These are phyloP conservation scores for Drosophila pandora DNA, from an alignment of 1,140 invertebrate genomes.

Conservation along the genomic window DNA sequence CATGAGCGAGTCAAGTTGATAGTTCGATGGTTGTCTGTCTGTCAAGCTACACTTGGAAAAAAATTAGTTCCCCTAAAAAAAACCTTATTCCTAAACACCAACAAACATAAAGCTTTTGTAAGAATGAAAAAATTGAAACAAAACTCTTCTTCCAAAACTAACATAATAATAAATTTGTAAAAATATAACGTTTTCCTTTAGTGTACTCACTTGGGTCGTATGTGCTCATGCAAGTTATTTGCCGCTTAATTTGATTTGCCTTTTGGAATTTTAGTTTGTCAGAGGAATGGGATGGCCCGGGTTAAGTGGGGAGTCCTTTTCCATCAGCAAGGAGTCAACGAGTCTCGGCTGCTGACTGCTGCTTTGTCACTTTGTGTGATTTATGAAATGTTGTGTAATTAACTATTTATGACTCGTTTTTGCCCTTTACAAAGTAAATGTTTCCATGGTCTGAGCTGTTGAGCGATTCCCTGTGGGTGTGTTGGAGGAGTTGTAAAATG, in stretches of 20 bases:
- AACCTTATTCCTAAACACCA: too few species aligned
- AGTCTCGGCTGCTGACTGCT: slow-evolving; percentile 48
- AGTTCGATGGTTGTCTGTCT: slow-evolving; percentile 50
- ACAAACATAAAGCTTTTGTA: neutral
- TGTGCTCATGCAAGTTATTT: slow-evolving; percentile 75
- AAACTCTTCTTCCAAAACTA: too few species aligned
- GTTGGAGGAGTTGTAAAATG: slow-evolving; percentile 10
- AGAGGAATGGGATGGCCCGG: slow-evolving; percentile 7
- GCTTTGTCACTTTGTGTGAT: slow-evolving; percentile 70
- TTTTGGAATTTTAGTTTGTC: slow-evolving; percentile 64
- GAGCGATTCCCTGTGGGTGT: slow-evolving; percentile 11
- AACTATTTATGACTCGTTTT: slow-evolving; percentile 70
- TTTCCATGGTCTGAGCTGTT: slow-evolving; percentile 37
- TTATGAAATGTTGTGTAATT: slow-evolving; percentile 79
- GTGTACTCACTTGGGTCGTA: slow-evolving; percentile 57
- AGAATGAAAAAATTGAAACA: too few species aligned
- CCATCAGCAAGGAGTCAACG: slow-evolving; percentile 31
- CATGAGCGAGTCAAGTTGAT: slow-evolving; percentile 67
- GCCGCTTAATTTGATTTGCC: slow-evolving; percentile 80
- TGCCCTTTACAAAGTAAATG: slow-evolving; percentile 45
- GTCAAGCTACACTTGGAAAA: slow-evolving; percentile 18
- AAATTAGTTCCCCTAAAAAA: neutral
- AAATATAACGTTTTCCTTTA: neutral
- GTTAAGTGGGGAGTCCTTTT: slow-evolving; percentile 35
- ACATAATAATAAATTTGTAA: neutral